Conservation (phyloP, 2,888 invertebrate species). For the Nemotelus nigrinus region DNA sequence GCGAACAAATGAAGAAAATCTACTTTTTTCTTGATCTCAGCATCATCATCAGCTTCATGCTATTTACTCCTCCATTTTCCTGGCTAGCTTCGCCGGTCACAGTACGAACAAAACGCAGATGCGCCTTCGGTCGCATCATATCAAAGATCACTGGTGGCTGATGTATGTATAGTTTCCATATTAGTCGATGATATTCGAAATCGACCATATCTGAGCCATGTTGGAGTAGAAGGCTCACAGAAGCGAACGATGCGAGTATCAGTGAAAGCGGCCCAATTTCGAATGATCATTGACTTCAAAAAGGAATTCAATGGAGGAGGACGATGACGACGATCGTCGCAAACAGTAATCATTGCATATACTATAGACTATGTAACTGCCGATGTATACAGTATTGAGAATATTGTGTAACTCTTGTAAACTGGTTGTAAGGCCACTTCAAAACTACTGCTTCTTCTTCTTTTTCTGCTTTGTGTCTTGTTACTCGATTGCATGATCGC, state of each 20-base stretch:
- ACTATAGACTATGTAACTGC: conserved; percentile 7
- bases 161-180: background rate
- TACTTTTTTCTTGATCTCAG: conserved; percentile 23
- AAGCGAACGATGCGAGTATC: background rate
- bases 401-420: conserved; percentile 41
- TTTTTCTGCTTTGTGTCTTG: background rate
- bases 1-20: conserved; percentile 32
- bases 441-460: conserved; percentile 8
- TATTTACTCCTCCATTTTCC: background rate
- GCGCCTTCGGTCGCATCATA: background rate
- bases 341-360: background rate
- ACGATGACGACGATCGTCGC: conserved; percentile 17
- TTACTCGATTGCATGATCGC: conserved; percentile 6
- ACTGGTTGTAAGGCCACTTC: conserved; percentile 31
- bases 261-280: conserved; percentile 44
- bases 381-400: conserved; percentile 30
- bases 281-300: conserved; percentile 25
- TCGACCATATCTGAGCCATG: background rate
- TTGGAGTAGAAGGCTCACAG: background rate
- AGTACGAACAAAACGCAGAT: conserved; percentile 6
- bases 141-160: no score
- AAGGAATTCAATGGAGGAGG: conserved; percentile 28
- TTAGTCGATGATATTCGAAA: background rate
- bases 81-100: background rate
- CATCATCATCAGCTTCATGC: conserved; percentile 1